phyloP scores from a whole-genome alignment of 2,113 vertebrate species.

The Caretta caretta region DNA sequence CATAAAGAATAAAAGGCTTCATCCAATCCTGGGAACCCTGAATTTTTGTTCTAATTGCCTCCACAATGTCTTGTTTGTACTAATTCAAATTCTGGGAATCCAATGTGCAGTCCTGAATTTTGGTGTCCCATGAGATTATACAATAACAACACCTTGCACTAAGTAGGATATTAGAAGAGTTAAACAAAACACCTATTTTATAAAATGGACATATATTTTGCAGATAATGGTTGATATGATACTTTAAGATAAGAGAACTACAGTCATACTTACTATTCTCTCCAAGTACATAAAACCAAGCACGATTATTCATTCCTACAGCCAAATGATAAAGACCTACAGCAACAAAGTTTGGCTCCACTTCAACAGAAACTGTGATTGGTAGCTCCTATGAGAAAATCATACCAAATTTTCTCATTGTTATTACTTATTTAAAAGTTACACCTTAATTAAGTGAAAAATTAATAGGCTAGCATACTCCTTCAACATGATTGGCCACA shows the following conservation, averaged over 20 bases:
- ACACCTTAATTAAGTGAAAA: constrained; percentile 29
- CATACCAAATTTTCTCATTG: background rate
- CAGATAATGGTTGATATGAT: background rate
- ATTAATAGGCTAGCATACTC: constrained; percentile 79
- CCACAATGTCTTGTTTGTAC: background rate
- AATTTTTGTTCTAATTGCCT: constrained; percentile 34
- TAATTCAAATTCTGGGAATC: background rate
- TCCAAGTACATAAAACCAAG: constrained; percentile 94
- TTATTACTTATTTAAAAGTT: background rate
- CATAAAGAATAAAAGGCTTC: background rate
- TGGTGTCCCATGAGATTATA: background rate
- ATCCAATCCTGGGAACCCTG: background rate
- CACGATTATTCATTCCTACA: constrained; percentile 98
- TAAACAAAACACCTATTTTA: background rate
- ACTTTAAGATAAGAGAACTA: constrained; percentile 17
- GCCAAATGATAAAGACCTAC: constrained; percentile 94
- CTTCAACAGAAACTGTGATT: constrained; percentile 90
- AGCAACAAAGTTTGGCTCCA: constrained; percentile 94
- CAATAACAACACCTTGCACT: too few relatives aligned
- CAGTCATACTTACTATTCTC: constrained; percentile 83
- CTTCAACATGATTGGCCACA: constrained; percentile 90
- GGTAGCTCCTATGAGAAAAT: constrained; percentile 83
- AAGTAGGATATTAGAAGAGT: background rate
- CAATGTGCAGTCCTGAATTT: background rate
- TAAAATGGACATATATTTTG: background rate